Evolutionary conservation across 2,797 vertebrate genomes (phyloP).

Genomic region (Schizopygopsis malacanthus): DNA sequence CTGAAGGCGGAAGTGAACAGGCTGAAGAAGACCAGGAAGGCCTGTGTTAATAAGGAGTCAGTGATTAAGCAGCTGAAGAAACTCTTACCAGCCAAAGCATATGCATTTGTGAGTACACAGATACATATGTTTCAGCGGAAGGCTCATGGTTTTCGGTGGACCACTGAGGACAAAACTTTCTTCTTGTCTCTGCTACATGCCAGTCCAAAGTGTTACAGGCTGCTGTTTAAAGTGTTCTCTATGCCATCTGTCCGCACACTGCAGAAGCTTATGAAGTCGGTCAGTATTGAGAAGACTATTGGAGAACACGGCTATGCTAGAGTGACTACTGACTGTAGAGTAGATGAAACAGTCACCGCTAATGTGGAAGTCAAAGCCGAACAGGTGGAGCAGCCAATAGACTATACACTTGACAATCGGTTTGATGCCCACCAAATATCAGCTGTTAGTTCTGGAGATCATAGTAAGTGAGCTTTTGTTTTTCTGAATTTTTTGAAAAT

Average conservation of each 20-base stretch:
- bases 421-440: background rate
- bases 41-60: background rate
- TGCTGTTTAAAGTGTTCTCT: conserved; percentile 24
- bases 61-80: conserved; percentile 32
- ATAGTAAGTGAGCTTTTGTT: background rate
- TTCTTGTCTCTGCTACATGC: conserved; percentile 25
- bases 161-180: conserved; percentile 36
- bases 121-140: conserved; percentile 21
- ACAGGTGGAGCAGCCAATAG: background rate
- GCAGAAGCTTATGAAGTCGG: conserved; percentile 33
- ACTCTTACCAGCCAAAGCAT: conserved; percentile 43
- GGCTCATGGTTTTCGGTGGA: conserved; percentile 40
- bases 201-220: conserved; percentile 34
- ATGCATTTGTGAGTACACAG: conserved; percentile 45
- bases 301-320: conserved; percentile 4
- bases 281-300: background rate
- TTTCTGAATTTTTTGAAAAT: background rate
- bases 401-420: background rate
- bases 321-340: conserved; percentile 5
- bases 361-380: background rate
- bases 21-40: background rate
- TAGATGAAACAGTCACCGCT: background rate
- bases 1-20: background rate
- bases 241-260: conserved; percentile 42
- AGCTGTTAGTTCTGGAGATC: background rate